Evolutionary conservation across 2,888 invertebrate genomes (phyloP), one percentile per base, ranked within the genome.

Genomic region (Gibbula magus): DNA sequence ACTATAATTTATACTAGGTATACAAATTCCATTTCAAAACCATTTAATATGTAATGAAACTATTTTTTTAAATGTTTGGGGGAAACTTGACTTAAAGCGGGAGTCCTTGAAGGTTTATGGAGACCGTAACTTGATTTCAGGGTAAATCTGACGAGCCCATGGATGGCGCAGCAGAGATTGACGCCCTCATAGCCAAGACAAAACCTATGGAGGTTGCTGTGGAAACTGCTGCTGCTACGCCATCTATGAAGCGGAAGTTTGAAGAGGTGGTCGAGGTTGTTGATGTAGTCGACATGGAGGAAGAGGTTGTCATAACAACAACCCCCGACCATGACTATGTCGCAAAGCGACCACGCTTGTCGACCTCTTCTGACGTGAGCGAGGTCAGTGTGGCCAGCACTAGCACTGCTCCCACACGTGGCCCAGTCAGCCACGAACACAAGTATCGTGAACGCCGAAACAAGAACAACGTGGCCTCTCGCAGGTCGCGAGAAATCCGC

Each of bases 381-480:
- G 78, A 78, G 22, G 39, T 10, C 29, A 20, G 56, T 52, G 66
- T 78, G 52, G 75, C 79, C 39, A 66, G 67, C n/a, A 39, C 75
- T 29, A 35, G 52, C 32, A 73, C 80, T 22, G 78, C 80, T 52
- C 66, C 81, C n/a, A 54, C 79, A 51, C 45, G 16, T 16, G 39
- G 20, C 18, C 61, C 61, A 13, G 10, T 39, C 22, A 29, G 79
- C 39, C 73, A 82, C 2, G 80, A 77, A 35, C 82, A 85, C 39
- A 89, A 86, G 84, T 88, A 89, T 80, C 73, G 86, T 52, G 83
- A 87, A 67, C 84, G 91, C 32, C 53, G 91, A 22, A 83, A 82
- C 53, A 92, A 92, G 86, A 92, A 92, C 82, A 92, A 91, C 80
- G 83, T 89, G 10, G 91, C 92, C 2, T 92, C 92, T 0, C 86